Evolutionary conservation across 2,888 invertebrate genomes (phyloP).

Genomic region (Ypsolopha scabrella): DNA sequence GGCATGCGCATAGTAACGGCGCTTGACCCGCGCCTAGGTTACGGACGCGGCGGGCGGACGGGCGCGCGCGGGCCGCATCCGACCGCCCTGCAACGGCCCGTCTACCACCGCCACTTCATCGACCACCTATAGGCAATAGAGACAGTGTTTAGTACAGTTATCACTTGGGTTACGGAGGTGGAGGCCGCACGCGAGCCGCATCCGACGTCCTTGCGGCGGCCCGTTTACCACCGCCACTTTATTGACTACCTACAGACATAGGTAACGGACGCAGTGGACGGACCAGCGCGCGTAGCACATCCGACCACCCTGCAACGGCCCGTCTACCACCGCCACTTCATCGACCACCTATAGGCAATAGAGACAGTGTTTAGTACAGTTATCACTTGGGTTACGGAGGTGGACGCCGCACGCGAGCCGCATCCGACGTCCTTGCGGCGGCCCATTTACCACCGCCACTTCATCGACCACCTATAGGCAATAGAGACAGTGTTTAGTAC

Average conservation of each 20-base stretch:
- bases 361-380: not conserved
- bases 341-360: constrained; percentile 33
- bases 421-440: no score
- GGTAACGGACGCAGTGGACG: constrained; percentile 68
- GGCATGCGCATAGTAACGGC: constrained; percentile 85
- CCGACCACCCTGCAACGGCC: constrained; percentile 53
- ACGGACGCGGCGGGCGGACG: constrained; percentile 69
- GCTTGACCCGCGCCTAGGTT: constrained; percentile 47
- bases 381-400: not conserved
- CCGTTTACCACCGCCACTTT: no score
- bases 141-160: not conserved
- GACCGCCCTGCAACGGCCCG: constrained; percentile 54
- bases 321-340: constrained; percentile 59
- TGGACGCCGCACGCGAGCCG: no score
- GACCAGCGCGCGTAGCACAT: constrained; percentile 61
- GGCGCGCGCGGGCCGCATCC: constrained; percentile 62
- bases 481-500: no score
- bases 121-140: constrained; percentile 28
- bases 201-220: no score
- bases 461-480: no score
- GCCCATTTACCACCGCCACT: no score
- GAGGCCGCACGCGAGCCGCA: no score
- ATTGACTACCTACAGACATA: constrained; percentile 11
- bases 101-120: constrained; percentile 58
- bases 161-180: no score